Evolutionary conservation across 2,797 vertebrate genomes (phyloP).

Genomic region (Microctenopoma lineatum): DNA sequence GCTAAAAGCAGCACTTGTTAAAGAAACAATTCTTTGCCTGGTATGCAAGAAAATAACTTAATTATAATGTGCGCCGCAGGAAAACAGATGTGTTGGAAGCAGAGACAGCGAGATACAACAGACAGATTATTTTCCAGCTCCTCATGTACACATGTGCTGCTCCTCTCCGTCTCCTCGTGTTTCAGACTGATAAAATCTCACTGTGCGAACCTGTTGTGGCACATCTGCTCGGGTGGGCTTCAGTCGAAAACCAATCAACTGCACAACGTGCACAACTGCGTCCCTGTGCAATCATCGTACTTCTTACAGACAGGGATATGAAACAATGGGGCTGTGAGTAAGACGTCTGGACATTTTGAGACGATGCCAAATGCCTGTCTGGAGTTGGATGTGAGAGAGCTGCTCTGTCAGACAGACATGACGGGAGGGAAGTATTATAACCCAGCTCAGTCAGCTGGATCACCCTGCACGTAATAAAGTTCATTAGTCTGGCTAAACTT

Average conservation of each 20-base stretch:
- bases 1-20: neutral
- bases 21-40: neutral
- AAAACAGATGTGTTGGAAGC: conserved; percentile 13
- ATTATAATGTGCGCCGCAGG: conserved; percentile 5
- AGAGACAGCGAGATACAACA: conserved; percentile 14
- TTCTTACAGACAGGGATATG: conserved; percentile 74
- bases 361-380: conserved; percentile 80
- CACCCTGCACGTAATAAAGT: conserved; percentile 61
- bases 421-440: conserved; percentile 68
- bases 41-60: neutral
- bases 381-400: conserved; percentile 70
- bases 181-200: conserved; percentile 38
- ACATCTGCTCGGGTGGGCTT: conserved; percentile 66
- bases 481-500: conserved; percentile 73
- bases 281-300: conserved; percentile 75
- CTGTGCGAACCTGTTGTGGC: conserved; percentile 62
- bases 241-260: conserved; percentile 62
- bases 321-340: conserved; percentile 83
- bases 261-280: conserved; percentile 57
- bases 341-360: conserved; percentile 83
- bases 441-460: conserved; percentile 69
- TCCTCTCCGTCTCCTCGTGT: neutral
- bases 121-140: conserved; percentile 27
- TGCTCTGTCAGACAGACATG: conserved; percentile 72
- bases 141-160: neutral